Conservation (phyloP, 2,888 invertebrate species). For the Eilema sororculum region DNA sequence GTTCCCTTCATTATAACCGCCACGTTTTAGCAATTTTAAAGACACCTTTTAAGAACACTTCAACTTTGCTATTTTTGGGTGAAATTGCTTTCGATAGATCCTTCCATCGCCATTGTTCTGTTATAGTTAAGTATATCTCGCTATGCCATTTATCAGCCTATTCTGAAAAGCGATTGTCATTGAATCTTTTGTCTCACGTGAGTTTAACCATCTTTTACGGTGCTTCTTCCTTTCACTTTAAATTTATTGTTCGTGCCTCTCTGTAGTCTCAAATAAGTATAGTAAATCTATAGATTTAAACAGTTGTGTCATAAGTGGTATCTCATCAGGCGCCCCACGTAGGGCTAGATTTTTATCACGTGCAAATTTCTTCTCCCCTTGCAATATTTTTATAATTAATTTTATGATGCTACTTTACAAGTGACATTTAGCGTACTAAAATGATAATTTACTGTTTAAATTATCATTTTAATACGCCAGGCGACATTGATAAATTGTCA, state of each 20-base stretch:
- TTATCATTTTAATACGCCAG: background rate
- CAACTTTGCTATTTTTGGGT: constrained; percentile 65
- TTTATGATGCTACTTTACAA: background rate
- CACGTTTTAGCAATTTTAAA: constrained; percentile 72
- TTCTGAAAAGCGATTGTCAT: constrained; percentile 52
- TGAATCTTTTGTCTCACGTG: constrained; percentile 67
- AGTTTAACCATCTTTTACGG: constrained; percentile 57
- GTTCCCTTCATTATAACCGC: constrained; percentile 68
- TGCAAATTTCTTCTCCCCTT: background rate
- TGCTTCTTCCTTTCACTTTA: constrained; percentile 57
- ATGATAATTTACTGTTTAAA: constrained; percentile 1
- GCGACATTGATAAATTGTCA: background rate
- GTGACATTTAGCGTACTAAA: background rate
- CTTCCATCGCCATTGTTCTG: constrained; percentile 52
- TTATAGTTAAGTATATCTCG: constrained; percentile 50
- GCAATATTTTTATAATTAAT: constrained; percentile 42
- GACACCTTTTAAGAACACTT: constrained; percentile 72
- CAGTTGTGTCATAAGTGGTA: constrained; percentile 43
- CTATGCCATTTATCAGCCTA: constrained; percentile 64
- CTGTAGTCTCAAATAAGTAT: constrained; percentile 58
- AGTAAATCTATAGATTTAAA: constrained; percentile 31
- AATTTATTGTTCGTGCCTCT: constrained; percentile 66
- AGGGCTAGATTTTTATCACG: background rate
- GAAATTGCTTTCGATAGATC: constrained; percentile 63
- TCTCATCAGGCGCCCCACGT: background rate